These are phyloP conservation scores for Phataginus tetradactyla DNA, from an alignment of 2,797 vertebrate species.

Conservation along the genomic window DNA sequence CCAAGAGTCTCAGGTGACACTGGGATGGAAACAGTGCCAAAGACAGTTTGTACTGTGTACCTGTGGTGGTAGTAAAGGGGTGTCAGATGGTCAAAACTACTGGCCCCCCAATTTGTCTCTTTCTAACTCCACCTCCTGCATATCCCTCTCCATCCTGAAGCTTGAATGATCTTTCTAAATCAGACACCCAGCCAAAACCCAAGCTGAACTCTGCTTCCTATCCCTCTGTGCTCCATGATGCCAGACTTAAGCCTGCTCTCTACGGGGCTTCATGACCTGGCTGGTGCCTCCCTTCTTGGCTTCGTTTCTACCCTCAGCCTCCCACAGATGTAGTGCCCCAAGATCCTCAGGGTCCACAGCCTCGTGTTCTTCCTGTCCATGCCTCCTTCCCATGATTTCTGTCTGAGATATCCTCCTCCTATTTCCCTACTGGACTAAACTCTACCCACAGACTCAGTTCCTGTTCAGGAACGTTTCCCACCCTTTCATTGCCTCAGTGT, in stretches of 20 bases:
- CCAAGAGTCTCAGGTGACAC: not conserved
- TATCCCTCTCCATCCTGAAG: not conserved
- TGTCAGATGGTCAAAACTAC: not conserved
- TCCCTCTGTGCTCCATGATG: fast-evolving
- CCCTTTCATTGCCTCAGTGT: not conserved
- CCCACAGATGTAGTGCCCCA: not conserved
- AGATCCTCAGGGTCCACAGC: not conserved
- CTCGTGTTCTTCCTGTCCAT: not conserved
- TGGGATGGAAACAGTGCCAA: not conserved
- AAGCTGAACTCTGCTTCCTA: not conserved
- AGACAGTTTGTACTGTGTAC: not conserved
- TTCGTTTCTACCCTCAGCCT: not conserved
- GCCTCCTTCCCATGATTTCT: not conserved
- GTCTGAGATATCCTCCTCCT: not conserved
- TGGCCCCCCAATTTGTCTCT: not conserved
- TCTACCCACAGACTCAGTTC: not conserved
- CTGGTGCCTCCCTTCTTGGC: not conserved
- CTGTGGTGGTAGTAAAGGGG: not conserved
- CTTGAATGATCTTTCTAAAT: not conserved
- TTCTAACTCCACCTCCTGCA: not conserved
- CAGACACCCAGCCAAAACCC: not conserved
- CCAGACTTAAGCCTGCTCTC: not conserved
- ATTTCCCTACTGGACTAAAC: not conserved
- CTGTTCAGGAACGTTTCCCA: not conserved
- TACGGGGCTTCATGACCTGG: not conserved